phyloP scores from a whole-genome alignment of 2,797 vertebrate genomes.

The Labeo calbasu region DNA sequence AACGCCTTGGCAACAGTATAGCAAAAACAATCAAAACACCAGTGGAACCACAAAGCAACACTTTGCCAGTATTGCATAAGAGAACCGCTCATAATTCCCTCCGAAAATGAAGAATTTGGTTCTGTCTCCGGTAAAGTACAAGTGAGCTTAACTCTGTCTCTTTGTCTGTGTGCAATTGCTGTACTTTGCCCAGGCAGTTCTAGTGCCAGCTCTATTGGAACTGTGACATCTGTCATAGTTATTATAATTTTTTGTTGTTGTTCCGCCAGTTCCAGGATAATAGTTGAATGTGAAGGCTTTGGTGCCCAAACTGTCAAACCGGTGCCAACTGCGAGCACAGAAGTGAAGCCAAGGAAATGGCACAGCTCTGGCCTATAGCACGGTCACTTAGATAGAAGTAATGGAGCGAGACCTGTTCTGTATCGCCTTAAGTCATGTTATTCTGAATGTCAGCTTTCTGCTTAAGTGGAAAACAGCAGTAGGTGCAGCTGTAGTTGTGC shows the following conservation, averaged over 20 bases:
- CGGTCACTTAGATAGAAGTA: slow-evolving; percentile 49
- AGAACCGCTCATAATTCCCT: background rate
- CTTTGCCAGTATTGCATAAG: background rate
- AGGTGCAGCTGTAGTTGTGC: slow-evolving; percentile 24
- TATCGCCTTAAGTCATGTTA: slow-evolving; percentile 47
- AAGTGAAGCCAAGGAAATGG: slow-evolving; percentile 44
- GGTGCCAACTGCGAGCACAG: slow-evolving; percentile 27
- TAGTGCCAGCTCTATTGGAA: slow-evolving; percentile 37
- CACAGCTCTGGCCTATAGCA: slow-evolving; percentile 34
- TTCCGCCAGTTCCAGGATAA: slow-evolving; percentile 35
- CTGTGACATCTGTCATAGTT: slow-evolving; percentile 50
- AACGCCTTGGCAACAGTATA: too few relatives aligned
- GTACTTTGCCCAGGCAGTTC: slow-evolving; percentile 32
- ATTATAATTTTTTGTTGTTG: slow-evolving; percentile 41
- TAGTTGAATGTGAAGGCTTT: slow-evolving; percentile 41
- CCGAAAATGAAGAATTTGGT: background rate
- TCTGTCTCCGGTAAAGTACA: slow-evolving; percentile 1
- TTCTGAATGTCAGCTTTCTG: slow-evolving; percentile 46
- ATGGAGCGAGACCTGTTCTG: slow-evolving; percentile 43
- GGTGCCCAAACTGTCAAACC: slow-evolving; percentile 38
- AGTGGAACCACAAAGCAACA: background rate
- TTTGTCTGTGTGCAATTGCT: slow-evolving; percentile 20
- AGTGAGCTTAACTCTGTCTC: slow-evolving; percentile 4
- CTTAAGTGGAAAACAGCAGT: slow-evolving; percentile 44
- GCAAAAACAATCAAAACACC: background rate